A percentile compares a stretch with the other conserved stretches of the same genome.
These are phyloP conservation scores for Amia ocellicauda DNA, from an alignment of 2,113 vertebrate species.

Conservation along the genomic window DNA sequence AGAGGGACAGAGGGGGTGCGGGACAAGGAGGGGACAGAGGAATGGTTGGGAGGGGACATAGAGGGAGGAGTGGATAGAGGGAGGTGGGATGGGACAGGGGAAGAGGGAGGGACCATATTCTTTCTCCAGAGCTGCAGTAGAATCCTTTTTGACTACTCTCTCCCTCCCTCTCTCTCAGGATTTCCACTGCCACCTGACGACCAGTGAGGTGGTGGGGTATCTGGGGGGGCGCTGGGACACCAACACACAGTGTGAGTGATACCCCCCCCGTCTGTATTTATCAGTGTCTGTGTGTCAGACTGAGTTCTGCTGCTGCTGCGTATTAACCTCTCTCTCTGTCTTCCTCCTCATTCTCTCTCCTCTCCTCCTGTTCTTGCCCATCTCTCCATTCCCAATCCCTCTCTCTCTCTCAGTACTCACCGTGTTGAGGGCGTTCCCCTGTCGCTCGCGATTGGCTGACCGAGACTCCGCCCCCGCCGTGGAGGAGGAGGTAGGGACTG, in stretches of 20 bases:
- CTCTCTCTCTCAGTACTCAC: conserved; percentile 75
- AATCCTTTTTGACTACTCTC: too few species aligned
- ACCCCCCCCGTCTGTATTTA: too few species aligned
- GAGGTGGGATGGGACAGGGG: background rate
- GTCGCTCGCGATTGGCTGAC: conserved; percentile 82
- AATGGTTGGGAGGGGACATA: too few species aligned
- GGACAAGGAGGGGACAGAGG: too few species aligned
- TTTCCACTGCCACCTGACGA: conserved; percentile 93
- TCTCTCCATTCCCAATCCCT: background rate
- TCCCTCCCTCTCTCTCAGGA: conserved; percentile 58
- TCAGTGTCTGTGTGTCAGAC: background rate
- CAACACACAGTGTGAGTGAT: conserved; percentile 80
- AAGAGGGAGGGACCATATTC: background rate
- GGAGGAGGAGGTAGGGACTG: conserved; percentile 82
- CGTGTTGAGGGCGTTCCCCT: conserved; percentile 86
- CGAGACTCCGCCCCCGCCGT: conserved; percentile 66
- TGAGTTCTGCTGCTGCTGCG: background rate
- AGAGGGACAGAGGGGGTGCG: background rate
- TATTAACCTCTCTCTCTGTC: background rate
- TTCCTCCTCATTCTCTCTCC: background rate
- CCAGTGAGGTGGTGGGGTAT: conserved; percentile 92
- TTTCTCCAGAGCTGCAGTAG: background rate
- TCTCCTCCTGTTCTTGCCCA: background rate
- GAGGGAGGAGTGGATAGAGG: background rate
- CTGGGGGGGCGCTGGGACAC: conserved; percentile 95